A percentile compares a stretch with the other conserved stretches of the same genome.
These are phyloP conservation scores for Zenarchopterus dispar DNA, from an alignment of 2,797 vertebrate genomes.

Conservation along the genomic window DNA sequence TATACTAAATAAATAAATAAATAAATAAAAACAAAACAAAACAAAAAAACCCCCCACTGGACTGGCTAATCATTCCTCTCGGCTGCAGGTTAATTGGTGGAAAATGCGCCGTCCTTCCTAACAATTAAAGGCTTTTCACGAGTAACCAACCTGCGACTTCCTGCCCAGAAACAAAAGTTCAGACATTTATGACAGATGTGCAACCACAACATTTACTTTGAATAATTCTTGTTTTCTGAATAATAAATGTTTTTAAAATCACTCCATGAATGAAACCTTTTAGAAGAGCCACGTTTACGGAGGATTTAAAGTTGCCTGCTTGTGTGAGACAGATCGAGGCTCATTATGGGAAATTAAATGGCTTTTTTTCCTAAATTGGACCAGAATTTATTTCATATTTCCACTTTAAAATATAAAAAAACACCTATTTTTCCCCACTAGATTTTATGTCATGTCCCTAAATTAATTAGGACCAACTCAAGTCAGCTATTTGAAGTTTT, in stretches of 20 bases:
- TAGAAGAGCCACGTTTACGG: not conserved
- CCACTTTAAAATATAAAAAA: too few relatives aligned
- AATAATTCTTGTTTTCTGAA: not conserved
- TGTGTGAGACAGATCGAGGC: too few relatives aligned
- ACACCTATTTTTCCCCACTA: too few relatives aligned
- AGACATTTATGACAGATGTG: not conserved
- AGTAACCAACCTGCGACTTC: slow-evolving; percentile 1
- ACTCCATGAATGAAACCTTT: not conserved
- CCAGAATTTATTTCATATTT: too few relatives aligned
- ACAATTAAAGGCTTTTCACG: not conserved
- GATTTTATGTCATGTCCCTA: too few relatives aligned
- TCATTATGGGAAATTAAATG: too few relatives aligned
- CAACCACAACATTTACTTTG: not conserved
- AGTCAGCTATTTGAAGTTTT: too few relatives aligned
- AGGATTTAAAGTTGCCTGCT: too few relatives aligned
- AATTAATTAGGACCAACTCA: too few relatives aligned
- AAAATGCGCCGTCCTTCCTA: not conserved
- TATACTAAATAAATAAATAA: too few relatives aligned
- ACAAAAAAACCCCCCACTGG: too few relatives aligned
- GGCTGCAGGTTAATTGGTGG: not conserved
- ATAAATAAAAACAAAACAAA: not conserved
- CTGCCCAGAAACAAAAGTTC: not conserved
- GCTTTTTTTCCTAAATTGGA: too few relatives aligned
- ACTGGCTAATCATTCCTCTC: not conserved
- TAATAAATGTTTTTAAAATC: not conserved